Evolutionary conservation across 2,113 vertebrate genomes (phyloP), one percentile per base, ranked within the genome.

Genomic region (Triplophysa dalaica): DNA sequence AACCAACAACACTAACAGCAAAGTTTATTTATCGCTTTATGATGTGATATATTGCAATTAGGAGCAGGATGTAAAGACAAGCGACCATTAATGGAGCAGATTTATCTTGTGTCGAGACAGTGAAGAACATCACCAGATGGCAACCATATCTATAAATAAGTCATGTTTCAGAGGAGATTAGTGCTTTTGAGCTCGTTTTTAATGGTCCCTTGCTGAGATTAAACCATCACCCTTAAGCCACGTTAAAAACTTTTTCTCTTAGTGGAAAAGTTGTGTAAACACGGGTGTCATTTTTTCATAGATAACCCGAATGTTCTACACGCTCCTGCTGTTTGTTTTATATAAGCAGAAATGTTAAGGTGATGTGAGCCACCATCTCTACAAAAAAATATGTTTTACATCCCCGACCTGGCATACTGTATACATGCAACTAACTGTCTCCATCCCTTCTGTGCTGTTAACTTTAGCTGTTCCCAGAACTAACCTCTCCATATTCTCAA

Each of bases 141-240:
- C 86, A 85, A 84, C 85, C 87, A 90, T 91, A 90, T 92, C 90
- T 90, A 91, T 91, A 90, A 91, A 93, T 93, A 94, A 91, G 87
- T 90, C 88, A 67, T 84, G 86, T 88, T 83, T 86, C 86, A 87
- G 87, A 81, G 88, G 82, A 91, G 92, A 92, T 93, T 92, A 93
- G 83, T 86, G 89, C 89, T 86, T 93, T 92, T 90, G 86, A 91
- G 90, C 87, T 77, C 73, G 70, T 89, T 91, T 90, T 90, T 91
- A 90, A 91, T 91, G 90, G 90, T 90, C 83, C 84, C 83, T 70
- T 78, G 70, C 81, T 85, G 82, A 91, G 91, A 92, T 93, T 92
- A 93, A 85, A 89, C 86, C 24, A 54, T 52, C 26, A 14, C 48
- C 48, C 84, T 79, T 91, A 91, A 90, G 86, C 90, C 89, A 88